Evolutionary conservation across 2,113 vertebrate genomes (phyloP).

Genomic region (Apistogramma diplotaenia): DNA sequence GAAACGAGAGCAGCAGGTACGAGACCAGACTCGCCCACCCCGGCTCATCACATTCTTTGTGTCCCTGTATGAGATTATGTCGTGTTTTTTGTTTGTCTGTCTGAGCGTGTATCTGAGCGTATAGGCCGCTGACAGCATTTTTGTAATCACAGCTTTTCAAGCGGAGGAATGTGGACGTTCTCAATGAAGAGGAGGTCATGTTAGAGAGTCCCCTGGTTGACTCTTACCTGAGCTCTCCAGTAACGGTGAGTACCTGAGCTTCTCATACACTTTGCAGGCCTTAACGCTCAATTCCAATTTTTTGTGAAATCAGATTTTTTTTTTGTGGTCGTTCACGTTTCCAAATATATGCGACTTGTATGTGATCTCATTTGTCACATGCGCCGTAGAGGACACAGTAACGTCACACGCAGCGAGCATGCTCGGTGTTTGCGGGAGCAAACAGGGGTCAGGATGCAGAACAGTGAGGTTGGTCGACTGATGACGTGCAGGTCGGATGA

Average conservation of each 20-base stretch:
- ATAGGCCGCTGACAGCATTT: background rate
- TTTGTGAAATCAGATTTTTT: too few relatives aligned
- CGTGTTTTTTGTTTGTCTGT: background rate
- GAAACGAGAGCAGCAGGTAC: slow-evolving; percentile 96
- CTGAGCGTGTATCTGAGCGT: background rate
- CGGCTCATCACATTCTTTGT: background rate
- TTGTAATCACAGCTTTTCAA: slow-evolving; percentile 87
- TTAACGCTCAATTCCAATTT: too few relatives aligned
- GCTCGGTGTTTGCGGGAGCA: too few relatives aligned
- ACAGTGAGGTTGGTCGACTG: too few relatives aligned
- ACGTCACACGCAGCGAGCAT: too few relatives aligned
- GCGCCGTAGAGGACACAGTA: too few relatives aligned
- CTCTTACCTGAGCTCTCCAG: slow-evolving; percentile 84
- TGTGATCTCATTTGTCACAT: too few relatives aligned
- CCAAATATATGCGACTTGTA: too few relatives aligned
- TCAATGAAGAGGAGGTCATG: slow-evolving; percentile 90
- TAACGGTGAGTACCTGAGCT: slow-evolving; percentile 77
- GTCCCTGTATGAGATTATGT: background rate
- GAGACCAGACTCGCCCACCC: background rate
- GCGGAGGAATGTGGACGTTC: slow-evolving; percentile 93
- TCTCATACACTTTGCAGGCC: too few relatives aligned
- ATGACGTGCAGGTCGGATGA: too few relatives aligned
- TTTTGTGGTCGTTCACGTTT: too few relatives aligned
- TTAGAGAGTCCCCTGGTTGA: slow-evolving; percentile 91
- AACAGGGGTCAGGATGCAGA: too few relatives aligned